phyloP scores from a whole-genome alignment of 2,888 invertebrate species.

The Copidosoma aretas region DNA sequence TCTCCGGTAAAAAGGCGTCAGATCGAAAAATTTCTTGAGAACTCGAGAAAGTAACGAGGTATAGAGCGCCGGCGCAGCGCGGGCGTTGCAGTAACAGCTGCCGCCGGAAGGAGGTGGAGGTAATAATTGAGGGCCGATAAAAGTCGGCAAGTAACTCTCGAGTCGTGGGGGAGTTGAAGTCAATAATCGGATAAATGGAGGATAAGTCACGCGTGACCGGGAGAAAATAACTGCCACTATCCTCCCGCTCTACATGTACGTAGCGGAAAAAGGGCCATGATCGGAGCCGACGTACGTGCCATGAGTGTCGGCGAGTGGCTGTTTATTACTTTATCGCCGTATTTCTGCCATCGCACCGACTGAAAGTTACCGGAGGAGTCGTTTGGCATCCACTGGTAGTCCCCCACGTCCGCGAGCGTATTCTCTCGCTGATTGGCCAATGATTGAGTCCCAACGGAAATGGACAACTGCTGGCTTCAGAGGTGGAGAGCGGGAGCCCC shows the following conservation, averaged over 20 bases:
- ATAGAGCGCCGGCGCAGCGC: neutral
- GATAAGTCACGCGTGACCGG: conserved; percentile 33
- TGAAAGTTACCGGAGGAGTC: conserved; percentile 17
- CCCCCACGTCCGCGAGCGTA: conserved; percentile 1
- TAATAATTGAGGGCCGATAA: conserved; percentile 22
- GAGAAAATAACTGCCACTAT: neutral
- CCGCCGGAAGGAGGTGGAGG: neutral
- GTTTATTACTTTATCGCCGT: conserved; percentile 20
- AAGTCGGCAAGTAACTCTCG: conserved; percentile 16
- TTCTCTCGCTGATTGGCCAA: conserved; percentile 33
- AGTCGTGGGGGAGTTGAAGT: neutral
- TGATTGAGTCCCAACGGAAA: conserved; percentile 38
- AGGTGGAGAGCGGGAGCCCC: neutral
- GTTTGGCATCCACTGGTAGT: neutral
- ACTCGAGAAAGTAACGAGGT: too few relatives aligned
- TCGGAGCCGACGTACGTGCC: neutral
- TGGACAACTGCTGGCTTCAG: conserved; percentile 20
- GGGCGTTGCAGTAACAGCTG: neutral
- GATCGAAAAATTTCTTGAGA: neutral
- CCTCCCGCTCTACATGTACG: neutral
- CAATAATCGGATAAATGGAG: conserved; percentile 30
- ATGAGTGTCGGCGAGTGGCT: neutral
- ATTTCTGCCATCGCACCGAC: conserved; percentile 10
- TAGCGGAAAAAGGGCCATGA: neutral
- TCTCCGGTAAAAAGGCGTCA: neutral